phyloP scores from a whole-genome alignment of 2,113 vertebrate species.

The Cyphomyrus plagiostoma region DNA sequence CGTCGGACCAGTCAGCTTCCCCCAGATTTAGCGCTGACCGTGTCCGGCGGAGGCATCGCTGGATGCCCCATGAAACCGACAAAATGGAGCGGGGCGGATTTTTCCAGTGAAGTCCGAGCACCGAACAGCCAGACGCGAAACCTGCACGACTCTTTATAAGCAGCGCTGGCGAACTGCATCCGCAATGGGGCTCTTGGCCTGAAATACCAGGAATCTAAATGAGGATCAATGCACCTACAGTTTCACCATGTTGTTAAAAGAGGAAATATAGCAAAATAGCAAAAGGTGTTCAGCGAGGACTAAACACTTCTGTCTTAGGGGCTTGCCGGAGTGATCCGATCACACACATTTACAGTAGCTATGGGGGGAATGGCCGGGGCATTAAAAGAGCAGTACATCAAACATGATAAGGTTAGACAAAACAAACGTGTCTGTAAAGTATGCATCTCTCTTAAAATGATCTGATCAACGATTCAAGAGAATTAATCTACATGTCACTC shows the following conservation, averaged over 20 bases:
- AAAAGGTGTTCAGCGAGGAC: not conserved
- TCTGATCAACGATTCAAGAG: not conserved
- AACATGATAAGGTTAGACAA: not conserved
- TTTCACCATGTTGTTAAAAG: not conserved
- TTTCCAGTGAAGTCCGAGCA: not conserved
- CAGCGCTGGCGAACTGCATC: not conserved
- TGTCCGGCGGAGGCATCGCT: constrained; percentile 3
- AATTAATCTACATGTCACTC: not conserved
- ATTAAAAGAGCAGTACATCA: not conserved
- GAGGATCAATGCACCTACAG: not conserved
- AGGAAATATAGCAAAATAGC: not conserved
- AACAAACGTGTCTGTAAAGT: not conserved
- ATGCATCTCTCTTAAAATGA: not conserved
- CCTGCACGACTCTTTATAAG: not conserved
- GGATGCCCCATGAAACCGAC: not conserved
- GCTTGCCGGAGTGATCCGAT: not conserved
- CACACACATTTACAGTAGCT: not conserved
- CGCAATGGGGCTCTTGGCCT: too few relatives aligned
- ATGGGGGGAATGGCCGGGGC: not conserved
- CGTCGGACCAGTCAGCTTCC: constrained; percentile 23
- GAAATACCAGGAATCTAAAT: not conserved
- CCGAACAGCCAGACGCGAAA: not conserved
- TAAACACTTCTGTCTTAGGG: not conserved
- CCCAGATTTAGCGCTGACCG: constrained; percentile 26
- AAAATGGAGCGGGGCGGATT: constrained; percentile 14